Evolutionary conservation across 2,888 invertebrate genomes (phyloP).

Genomic region (Cepaea hortensis): DNA sequence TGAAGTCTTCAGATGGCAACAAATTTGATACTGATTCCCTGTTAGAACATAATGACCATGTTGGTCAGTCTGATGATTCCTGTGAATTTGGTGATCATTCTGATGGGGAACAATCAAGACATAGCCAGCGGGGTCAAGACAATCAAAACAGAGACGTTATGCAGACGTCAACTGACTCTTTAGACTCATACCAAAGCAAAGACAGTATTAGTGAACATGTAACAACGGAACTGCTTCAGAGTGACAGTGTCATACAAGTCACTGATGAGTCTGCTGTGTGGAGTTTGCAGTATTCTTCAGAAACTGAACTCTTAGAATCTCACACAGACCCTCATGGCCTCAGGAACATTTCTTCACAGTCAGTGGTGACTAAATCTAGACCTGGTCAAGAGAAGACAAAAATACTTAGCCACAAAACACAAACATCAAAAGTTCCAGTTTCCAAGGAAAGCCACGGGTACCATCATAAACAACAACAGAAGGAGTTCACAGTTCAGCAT

Average conservation of each 20-base stretch:
- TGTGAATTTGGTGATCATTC: conserved; percentile 63
- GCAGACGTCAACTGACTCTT: conserved; percentile 67
- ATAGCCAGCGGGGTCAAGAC: conserved; percentile 56
- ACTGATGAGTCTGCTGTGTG: conserved; percentile 56
- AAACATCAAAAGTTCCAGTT: background rate
- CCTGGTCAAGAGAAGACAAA: background rate
- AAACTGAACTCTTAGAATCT: conserved; percentile 62
- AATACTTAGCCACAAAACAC: background rate
- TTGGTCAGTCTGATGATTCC: conserved; percentile 61
- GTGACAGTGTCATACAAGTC: conserved; percentile 50
- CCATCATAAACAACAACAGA: background rate
- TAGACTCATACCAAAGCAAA: conserved; percentile 54
- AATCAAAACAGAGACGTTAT: conserved; percentile 59
- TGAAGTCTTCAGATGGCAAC: conserved; percentile 53
- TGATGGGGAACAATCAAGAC: conserved; percentile 57
- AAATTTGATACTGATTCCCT: conserved; percentile 57
- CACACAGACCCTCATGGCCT: conserved; percentile 64
- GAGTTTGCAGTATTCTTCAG: conserved; percentile 68
- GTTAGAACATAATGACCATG: conserved; percentile 53
- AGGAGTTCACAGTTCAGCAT: background rate
- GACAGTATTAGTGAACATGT: conserved; percentile 54
- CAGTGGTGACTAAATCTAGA: conserved; percentile 55
- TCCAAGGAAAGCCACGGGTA: background rate
- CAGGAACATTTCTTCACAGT: conserved; percentile 73
- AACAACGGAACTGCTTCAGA: background rate